Percentiles rank a stretch among this genome's conserved stretches.
These are phyloP conservation scores for Neuroscelio doddi DNA, from an alignment of 2,888 invertebrate species.

Conservation along the genomic window DNA sequence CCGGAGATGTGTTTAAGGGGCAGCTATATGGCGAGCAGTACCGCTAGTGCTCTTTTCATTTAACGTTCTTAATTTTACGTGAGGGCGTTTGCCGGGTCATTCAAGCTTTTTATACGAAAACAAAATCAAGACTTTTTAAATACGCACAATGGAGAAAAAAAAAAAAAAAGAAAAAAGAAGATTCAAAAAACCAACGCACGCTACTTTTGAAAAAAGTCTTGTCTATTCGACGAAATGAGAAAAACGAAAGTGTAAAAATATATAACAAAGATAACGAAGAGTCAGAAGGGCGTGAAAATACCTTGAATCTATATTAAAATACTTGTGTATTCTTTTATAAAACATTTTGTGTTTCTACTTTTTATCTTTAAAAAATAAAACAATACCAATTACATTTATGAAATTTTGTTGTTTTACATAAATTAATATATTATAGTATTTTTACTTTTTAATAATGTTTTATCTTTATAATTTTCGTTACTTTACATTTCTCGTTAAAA, in stretches of 20 bases:
- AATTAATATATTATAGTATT: too few relatives aligned
- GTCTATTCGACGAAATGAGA: constrained; percentile 11
- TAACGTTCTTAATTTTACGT: constrained; percentile 42
- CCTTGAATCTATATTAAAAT: too few relatives aligned
- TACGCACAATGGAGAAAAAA: too few relatives aligned
- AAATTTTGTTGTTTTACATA: too few relatives aligned
- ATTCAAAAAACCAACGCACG: constrained; percentile 16
- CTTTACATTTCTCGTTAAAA: too few relatives aligned
- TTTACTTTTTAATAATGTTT: too few relatives aligned
- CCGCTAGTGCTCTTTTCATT: constrained; percentile 41
- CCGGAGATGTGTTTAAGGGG: too few relatives aligned
- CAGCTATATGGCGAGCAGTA: constrained; percentile 29
- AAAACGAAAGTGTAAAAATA: constrained; percentile 20
- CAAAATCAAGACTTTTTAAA: constrained; percentile 27
- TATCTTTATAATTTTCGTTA: too few relatives aligned
- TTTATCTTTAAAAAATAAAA: too few relatives aligned
- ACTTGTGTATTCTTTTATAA: too few relatives aligned
- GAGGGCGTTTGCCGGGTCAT: constrained; percentile 46
- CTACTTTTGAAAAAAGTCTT: constrained; percentile 13
- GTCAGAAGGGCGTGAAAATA: constrained; percentile 18
- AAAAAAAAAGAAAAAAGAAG: constrained; percentile 23
- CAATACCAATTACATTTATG: too few relatives aligned
- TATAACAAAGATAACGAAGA: constrained; percentile 25
- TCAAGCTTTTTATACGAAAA: constrained; percentile 34
- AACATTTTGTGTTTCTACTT: too few relatives aligned